phyloP scores from a whole-genome alignment of 2,113 vertebrate genomes.

The Pungitius pungitius region DNA sequence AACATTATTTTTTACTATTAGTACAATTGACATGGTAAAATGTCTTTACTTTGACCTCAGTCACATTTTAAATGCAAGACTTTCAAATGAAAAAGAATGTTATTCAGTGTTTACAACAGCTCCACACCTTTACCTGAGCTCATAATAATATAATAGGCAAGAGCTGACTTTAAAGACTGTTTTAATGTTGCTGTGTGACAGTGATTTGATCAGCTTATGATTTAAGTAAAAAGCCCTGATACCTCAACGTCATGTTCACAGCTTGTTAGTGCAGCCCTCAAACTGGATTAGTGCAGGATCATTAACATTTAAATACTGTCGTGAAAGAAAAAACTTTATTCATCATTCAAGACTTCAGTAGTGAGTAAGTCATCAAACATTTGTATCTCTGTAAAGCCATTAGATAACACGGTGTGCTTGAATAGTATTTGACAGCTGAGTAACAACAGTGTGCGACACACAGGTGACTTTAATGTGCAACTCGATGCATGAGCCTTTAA shows the following conservation, averaged over 20 bases:
- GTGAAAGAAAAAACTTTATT: neutral
- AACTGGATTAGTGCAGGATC: neutral
- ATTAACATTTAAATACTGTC: no score
- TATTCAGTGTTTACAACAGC: no score
- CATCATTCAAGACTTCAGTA: neutral
- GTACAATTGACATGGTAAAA: neutral
- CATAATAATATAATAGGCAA: no score
- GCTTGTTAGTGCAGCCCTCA: neutral
- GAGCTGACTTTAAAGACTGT: no score
- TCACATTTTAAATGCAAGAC: neutral
- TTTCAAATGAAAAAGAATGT: neutral
- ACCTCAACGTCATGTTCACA: neutral
- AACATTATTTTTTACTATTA: neutral
- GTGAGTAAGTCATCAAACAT: neutral
- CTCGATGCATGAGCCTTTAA: neutral
- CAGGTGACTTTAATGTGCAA: slow-evolving; percentile 34
- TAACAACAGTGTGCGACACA: slow-evolving; percentile 7
- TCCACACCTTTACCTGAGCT: no score
- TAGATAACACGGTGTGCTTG: neutral
- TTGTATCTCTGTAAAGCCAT: slow-evolving; percentile 11
- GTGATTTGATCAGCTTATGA: no score
- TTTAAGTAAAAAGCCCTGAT: neutral
- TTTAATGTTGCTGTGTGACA: no score
- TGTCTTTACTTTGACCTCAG: neutral
- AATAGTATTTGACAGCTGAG: slow-evolving; percentile 11